A percentile compares a stretch with the other conserved stretches of the same genome.
These are phyloP conservation scores for Lepus oiostolus DNA, from an alignment of 2,797 vertebrate genomes.

Conservation along the genomic window DNA sequence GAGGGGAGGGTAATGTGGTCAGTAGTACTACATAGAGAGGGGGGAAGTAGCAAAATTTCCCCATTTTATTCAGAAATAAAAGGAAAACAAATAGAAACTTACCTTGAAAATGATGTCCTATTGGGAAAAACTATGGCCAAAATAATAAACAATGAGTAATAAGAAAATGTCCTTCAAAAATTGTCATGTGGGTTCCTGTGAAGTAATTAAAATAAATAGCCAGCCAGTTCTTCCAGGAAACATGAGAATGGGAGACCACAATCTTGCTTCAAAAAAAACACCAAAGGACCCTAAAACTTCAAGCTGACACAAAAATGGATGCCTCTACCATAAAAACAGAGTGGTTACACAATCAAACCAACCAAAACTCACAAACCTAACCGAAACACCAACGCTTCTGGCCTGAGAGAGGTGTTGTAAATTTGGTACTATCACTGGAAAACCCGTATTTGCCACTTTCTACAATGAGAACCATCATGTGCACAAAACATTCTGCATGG, in stretches of 20 bases:
- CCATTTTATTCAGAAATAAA: conserved; percentile 28
- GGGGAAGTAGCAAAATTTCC: neutral
- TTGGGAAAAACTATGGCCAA: conserved; percentile 47
- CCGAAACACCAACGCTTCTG: conserved; percentile 38
- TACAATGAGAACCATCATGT: neutral
- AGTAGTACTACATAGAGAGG: neutral
- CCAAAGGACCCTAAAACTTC: conserved; percentile 84
- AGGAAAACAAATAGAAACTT: conserved; percentile 44
- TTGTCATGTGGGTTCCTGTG: conserved; percentile 54
- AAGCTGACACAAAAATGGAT: conserved; percentile 79
- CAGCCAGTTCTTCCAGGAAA: conserved; percentile 80
- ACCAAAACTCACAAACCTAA: conserved; percentile 63
- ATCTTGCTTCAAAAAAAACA: conserved; percentile 82
- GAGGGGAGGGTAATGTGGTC: neutral
- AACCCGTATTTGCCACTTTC: conserved; percentile 30
- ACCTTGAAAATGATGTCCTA: conserved; percentile 26
- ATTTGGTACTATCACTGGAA: conserved; percentile 40
- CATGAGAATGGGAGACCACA: conserved; percentile 84
- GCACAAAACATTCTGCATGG: neutral
- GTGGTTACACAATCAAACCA: conserved; percentile 79
- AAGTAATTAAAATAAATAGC: conserved; percentile 73
- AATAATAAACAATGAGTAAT: conserved; percentile 68
- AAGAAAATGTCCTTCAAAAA: conserved; percentile 69
- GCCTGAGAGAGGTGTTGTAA: neutral
- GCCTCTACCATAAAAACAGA: conserved; percentile 83